Evolutionary conservation across 2,888 invertebrate species (phyloP), one percentile per base, ranked within the genome.

Genomic region (Creontiades dilutus): DNA sequence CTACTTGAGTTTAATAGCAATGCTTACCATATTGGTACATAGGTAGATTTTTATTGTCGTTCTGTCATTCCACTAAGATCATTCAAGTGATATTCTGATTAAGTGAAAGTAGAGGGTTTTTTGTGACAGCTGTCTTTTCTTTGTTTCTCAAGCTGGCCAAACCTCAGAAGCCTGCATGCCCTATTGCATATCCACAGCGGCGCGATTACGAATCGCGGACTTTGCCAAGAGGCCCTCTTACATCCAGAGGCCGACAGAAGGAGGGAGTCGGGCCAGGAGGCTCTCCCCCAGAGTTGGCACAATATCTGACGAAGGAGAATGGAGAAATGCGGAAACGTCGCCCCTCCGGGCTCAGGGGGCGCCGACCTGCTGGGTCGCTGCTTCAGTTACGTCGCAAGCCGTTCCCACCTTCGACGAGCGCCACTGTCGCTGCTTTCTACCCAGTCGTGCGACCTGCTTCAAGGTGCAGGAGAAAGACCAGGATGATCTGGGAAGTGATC

Each of bases 321-420:
- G 68, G 68, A 68, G 68, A 68, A 68, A 68, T 68, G 68, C 68
- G 68, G 68, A 68, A 68, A 68, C 68, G 68, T 19, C 9, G 61
- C 14, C 13, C 52, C 16, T 52, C 52, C 13, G 61, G 61, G 61
- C 16, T 5, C 52, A 52, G 61, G 61, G 61, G 19, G 12, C 68
- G 68, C 19, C 68, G 68, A 68, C 68, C 68, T 68, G 68, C n/a
- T 16, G 61, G 61, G 61, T 61, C 68, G 68, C 23, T 23, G 68
- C 23, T 68, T 68, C 23, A 68, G 68, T 68, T 68, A 23, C 68
- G n/a, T 61, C 23, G 23, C 52, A 14, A 16, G 11, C 48, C 48
- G 48, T 13, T 48, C 48, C 48, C 48, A 2, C 52, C 52, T 5
- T 11, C 52, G 5, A 52, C 0, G 19, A 13, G 68, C 68, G 68